These are phyloP conservation scores for Maniola hyperantus DNA, from an alignment of 2,888 invertebrate species.

Conservation along the genomic window DNA sequence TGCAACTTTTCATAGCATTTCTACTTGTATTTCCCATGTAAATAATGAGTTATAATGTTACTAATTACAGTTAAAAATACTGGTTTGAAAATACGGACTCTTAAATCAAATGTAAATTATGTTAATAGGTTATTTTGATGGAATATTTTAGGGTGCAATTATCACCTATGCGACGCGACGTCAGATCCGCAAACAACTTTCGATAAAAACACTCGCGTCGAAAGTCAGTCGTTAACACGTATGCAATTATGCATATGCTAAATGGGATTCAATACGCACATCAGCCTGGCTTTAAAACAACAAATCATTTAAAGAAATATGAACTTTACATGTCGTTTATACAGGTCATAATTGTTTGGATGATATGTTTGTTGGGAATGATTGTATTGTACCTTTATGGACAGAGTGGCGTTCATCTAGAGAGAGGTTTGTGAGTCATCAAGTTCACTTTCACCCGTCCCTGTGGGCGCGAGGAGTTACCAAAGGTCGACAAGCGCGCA, in stretches of 20 bases:
- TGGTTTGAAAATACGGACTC: not conserved
- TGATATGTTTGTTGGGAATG: constrained; percentile 2
- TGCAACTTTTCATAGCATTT: too few species aligned
- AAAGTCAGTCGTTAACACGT: constrained; percentile 55
- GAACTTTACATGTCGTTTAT: constrained; percentile 22
- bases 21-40: too few species aligned
- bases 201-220: constrained; percentile 50
- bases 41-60: not conserved
- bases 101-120: not conserved
- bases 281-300: not conserved
- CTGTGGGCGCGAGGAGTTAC: constrained; percentile 45
- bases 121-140: not conserved
- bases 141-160: constrained; percentile 13
- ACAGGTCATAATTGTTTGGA: constrained; percentile 28
- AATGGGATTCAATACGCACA: constrained; percentile 41
- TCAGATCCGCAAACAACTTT: constrained; percentile 47
- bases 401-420: constrained; percentile 52
- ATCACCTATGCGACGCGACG: constrained; percentile 16
- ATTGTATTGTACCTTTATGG: constrained; percentile 15
- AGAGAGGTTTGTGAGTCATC: constrained; percentile 66
- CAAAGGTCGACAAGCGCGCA: constrained; percentile 37
- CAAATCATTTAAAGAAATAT: constrained; percentile 16
- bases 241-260: constrained; percentile 57
- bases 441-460: constrained; percentile 71
- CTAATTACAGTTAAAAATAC: not conserved